Evolutionary conservation across 2,888 invertebrate genomes (phyloP), one percentile per base, ranked within the genome.

Genomic region (Peribatodes rhomboidaria): DNA sequence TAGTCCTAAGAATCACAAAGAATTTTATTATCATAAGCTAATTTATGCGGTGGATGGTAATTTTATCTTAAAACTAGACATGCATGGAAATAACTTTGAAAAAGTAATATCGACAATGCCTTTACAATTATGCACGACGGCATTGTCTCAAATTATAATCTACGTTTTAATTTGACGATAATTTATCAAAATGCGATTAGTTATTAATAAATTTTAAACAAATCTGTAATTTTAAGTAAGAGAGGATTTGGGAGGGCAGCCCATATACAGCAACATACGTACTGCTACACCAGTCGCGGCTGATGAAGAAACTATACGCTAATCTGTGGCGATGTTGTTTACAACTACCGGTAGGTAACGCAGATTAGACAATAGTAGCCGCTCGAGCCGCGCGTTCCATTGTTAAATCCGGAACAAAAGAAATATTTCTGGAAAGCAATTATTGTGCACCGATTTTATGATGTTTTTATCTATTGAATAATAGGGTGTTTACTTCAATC

Each of bases 1-100:
- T 71, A 76, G 18, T 71, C 54, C 68, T 76, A 74, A 59, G 44
- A 72, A 78, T 77, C 74, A 74, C 74, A 75, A 70, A 65, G 62
- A 71, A 54, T 52, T 66, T 59, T 27, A 27, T 56, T 44, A 57
- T 61, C 65, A 47, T 54, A 33, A 56, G 63, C 70, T 68, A 72
- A 71, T 69, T 72, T 68, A 75, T 73, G 72, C 71, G 68, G 71
- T 77, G 74, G 72, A 71, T 70, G 63, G 63, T 69, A 54, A 65
- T 62, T 44, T 67, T 35, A 62, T 53, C 57, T 62, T 61, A 61
- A 61, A 61, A 41, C 50, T 61, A 61, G 46, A 49, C 13, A 57
- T 47, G 31, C 6, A 61, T 46, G 35, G 52, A 56, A 65, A 41
- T 39, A 60, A 58, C 35, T 35, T 54, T 39, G 22, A 54, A 31